Evolutionary conservation across 1,140 invertebrate genomes (phyloP), one percentile per base, ranked within the genome.

Genomic region (Pseudoatta argentina): DNA sequence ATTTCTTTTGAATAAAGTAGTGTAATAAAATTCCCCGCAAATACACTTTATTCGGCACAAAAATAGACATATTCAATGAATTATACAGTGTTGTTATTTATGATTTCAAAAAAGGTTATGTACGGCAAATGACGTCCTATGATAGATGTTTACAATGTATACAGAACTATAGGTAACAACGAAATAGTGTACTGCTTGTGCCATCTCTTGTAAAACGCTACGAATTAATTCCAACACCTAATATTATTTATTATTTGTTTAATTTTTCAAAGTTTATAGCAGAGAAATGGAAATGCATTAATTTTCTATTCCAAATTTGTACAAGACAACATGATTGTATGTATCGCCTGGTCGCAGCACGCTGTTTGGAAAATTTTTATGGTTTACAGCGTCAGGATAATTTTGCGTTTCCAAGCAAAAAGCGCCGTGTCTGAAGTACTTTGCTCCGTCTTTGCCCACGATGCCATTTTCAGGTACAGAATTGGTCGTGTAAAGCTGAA

Each of bases 381-480:
- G 96, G 95, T 99, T 98, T 2, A 99, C 95, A 14, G 98, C 97
- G 95, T 99, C 97, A 0, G 98, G 98, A 96, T 97, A 99, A 91
- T 98, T 98, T 94, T 99, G 98, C 0, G 98, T 98, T 94, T 99
- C 98, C 53, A 99, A 95, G 92, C 98, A 99, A 87, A 99, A 97
- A 1, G 97, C 98, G 0, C 97, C 97, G 89, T 99, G 98, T 87
- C 97, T 97, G 16, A 96, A 96, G 92, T 99, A 99, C 0, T 93
- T 91, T 0, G 94, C 95, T 14, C 96, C 97, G 1, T 95, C 94
- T 95, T 99, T 98, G 4, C 98, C 98, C 24, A 92, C 73, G 16
- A 97, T 92, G 92, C 95, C 95, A 6, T 72, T 76, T 0, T 78
- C 66, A 16, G 10, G 21, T 91, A 99, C 94, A 92, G 96, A 97